Evolutionary conservation across 2,888 invertebrate species (phyloP).

Genomic region (Alitta virens): DNA sequence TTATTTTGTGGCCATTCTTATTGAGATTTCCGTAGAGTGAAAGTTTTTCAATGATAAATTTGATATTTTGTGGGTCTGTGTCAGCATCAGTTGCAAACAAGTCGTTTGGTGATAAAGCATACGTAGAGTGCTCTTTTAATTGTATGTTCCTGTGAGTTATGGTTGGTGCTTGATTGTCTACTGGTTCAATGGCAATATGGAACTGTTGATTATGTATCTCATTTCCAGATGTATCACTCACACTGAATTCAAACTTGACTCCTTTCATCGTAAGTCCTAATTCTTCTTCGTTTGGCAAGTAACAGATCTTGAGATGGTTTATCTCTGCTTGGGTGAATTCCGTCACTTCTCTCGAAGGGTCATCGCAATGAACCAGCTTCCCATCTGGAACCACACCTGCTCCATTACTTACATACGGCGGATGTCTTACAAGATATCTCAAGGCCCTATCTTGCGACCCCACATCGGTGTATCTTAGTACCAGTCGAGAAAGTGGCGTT

Average conservation of each 20-base stretch:
- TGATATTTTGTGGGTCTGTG: slow-evolving; percentile 39
- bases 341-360: slow-evolving; percentile 34
- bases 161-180: slow-evolving; percentile 53
- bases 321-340: slow-evolving; percentile 53
- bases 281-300: slow-evolving; percentile 48
- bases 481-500: slow-evolving; percentile 42
- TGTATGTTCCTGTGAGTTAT: slow-evolving; percentile 45
- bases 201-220: slow-evolving; percentile 45
- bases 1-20: slow-evolving; percentile 34
- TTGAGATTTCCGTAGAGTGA: slow-evolving; percentile 47
- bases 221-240: slow-evolving; percentile 52
- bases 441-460: slow-evolving; percentile 46
- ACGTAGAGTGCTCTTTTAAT: slow-evolving; percentile 45
- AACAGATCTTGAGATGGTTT: slow-evolving; percentile 55
- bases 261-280: slow-evolving; percentile 50
- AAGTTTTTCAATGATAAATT: slow-evolving; percentile 37
- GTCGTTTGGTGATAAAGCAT: slow-evolving; percentile 41
- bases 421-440: slow-evolving; percentile 37
- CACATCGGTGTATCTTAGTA: slow-evolving; percentile 46
- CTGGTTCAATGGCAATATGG: slow-evolving; percentile 48
- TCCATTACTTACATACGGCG: slow-evolving; percentile 45
- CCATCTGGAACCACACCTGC: no score
- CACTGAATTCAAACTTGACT: slow-evolving; percentile 51
- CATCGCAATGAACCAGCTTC: slow-evolving; percentile 45
- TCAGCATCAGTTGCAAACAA: slow-evolving; percentile 52